A percentile compares a stretch with the other conserved stretches of the same genome.
These are phyloP conservation scores for Cantharis rustica DNA, from an alignment of 2,888 invertebrate genomes.

Conservation along the genomic window DNA sequence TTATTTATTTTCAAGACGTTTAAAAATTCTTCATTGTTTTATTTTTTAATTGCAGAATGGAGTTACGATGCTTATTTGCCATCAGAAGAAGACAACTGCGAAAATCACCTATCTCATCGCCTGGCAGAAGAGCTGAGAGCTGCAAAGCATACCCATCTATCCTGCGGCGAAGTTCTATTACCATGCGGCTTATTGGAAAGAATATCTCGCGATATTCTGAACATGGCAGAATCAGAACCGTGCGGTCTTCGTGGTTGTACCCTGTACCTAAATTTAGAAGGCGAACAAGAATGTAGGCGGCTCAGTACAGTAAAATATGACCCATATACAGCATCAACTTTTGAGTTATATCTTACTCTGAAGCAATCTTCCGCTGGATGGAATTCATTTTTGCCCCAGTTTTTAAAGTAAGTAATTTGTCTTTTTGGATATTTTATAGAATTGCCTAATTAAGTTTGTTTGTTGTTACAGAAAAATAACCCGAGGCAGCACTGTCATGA, in stretches of 20 bases:
- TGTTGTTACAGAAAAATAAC: slow-evolving; percentile 73
- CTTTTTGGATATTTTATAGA: too few species aligned
- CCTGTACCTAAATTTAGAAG: slow-evolving; percentile 81
- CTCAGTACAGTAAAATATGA: slow-evolving; percentile 86
- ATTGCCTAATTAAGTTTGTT: neutral
- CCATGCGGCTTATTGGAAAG: slow-evolving; percentile 81
- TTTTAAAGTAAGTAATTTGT: slow-evolving; percentile 77
- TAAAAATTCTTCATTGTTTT: slow-evolving; percentile 12
- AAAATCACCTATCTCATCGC: slow-evolving; percentile 72
- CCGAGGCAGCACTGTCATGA: slow-evolving; percentile 83
- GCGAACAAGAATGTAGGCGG: slow-evolving; percentile 69
- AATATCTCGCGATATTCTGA: slow-evolving; percentile 78
- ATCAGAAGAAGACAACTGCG: slow-evolving; percentile 51
- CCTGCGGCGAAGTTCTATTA: slow-evolving; percentile 83
- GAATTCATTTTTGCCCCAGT: slow-evolving; percentile 86
- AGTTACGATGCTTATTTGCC: slow-evolving; percentile 50
- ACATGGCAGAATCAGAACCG: slow-evolving; percentile 84
- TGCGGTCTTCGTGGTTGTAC: slow-evolving; percentile 87
- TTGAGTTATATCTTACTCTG: slow-evolving; percentile 86
- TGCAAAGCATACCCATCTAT: slow-evolving; percentile 80
- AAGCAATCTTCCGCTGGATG: slow-evolving; percentile 86
- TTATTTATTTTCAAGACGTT: too few species aligned
- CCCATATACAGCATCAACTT: slow-evolving; percentile 85
- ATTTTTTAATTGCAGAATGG: slow-evolving; percentile 47
- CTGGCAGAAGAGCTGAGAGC: slow-evolving; percentile 80